These are phyloP conservation scores for Tyto alba DNA, from an alignment of 2,113 vertebrate genomes.

Conservation along the genomic window DNA sequence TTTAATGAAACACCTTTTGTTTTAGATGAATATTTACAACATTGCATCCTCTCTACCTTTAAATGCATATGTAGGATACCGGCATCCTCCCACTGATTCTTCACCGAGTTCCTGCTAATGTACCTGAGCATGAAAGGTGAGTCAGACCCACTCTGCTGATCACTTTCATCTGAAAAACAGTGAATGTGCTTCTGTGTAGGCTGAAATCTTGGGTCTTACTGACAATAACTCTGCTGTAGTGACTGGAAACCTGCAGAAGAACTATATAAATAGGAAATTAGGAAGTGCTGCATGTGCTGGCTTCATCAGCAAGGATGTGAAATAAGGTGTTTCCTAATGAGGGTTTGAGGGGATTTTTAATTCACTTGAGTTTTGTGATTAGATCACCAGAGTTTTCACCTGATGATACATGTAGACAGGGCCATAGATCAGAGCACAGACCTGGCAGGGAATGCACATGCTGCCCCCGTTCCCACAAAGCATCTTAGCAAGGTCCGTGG, in stretches of 20 bases:
- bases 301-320: background rate
- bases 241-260: background rate
- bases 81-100: background rate
- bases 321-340: background rate
- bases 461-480: background rate
- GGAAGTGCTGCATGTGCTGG: background rate
- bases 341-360: background rate
- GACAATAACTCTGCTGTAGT: background rate
- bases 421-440: background rate
- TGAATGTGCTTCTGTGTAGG: background rate
- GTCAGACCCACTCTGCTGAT: background rate
- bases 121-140: background rate
- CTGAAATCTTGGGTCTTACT: background rate
- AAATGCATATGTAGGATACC: background rate
- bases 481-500: background rate
- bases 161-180: background rate
- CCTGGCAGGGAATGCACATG: fast-evolving
- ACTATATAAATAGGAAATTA: background rate
- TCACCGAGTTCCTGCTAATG: background rate
- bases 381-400: background rate
- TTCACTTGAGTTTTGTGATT: background rate
- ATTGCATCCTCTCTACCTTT: background rate
- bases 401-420: background rate
- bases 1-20: background rate
- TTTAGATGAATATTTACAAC: background rate